Evolutionary conservation across 2,797 vertebrate genomes (phyloP), one percentile per base, ranked within the genome.

Genomic region (Apodemus agrarius): DNA sequence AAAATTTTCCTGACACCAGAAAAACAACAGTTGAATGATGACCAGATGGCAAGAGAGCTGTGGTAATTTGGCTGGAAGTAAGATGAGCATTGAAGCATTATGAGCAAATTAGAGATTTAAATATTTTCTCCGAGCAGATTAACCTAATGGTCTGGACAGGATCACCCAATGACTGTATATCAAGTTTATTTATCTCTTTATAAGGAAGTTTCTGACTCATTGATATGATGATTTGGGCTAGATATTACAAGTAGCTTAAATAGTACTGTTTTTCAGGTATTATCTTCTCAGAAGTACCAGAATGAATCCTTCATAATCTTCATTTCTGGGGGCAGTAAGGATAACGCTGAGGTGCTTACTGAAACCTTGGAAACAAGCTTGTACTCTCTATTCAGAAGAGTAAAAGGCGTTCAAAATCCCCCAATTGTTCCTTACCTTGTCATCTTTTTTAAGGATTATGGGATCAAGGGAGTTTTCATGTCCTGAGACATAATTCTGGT

Each of bases 61-160:
- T 96, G 95, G 92, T 91, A 96, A 97, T 97, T 97, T 96, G 96
- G 69, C 96, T 97, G 94, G 91, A 97, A 96, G 96, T 88, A 96
- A 95, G 91, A 93, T 65, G 76, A 86, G 91, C 95, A 94, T 86
- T 85, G 96, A 96, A 95, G 97, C 95, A 96, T 96, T 96, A 97
- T 96, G 88, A 96, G 67, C 80, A 97, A 97, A 97, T 97, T 97
- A 97, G 95, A 96, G 81, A 97, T 90, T 97, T 95, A 96, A 97
- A 94, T 96, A 81, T 95, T 96, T 95, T 97, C 93, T 95, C 90
- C 76, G 97, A 97, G 97, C 97, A 97, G 95, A 98, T 98, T 96
- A 97, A 98, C 97, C 93, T 97, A 98, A 98, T 98, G 97, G 96
- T 96, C 97, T 98, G 98, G 97, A 98, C 95, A 96, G 80, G 91